Percentiles rank a stretch among this genome's conserved stretches.
Conservation (phyloP, 2,113 vertebrate genomes). For the Poeciliopsis turrubarensis region DNA sequence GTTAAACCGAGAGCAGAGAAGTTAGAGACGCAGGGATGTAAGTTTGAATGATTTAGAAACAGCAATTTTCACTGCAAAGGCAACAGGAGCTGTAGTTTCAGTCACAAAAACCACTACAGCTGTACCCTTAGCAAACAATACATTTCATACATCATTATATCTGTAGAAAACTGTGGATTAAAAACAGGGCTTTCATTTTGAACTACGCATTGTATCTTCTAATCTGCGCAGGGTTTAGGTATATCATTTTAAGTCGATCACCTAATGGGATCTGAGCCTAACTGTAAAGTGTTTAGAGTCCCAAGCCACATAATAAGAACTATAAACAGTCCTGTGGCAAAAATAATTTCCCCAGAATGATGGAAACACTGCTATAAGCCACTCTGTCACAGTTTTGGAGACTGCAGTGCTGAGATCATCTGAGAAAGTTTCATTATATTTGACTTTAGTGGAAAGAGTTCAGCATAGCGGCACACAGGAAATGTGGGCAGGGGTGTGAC, state of each 20-base stretch:
- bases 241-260: neutral
- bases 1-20: neutral
- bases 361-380: neutral
- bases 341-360: neutral
- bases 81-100: neutral
- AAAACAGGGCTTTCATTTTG: neutral
- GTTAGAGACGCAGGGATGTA: neutral
- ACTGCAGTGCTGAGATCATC: neutral
- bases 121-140: neutral
- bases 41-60: neutral
- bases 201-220: neutral
- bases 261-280: neutral
- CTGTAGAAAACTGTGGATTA: neutral
- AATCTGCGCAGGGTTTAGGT: neutral
- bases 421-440: neutral
- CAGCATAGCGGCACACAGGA: conserved; percentile 29
- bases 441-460: neutral
- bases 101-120: neutral
- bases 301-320: neutral
- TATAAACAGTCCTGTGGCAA: neutral
- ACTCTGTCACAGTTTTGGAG: neutral
- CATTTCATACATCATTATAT: no score
- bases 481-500: conserved; percentile 7
- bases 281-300: neutral
- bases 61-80: neutral